phyloP scores from a whole-genome alignment of 2,113 vertebrate species.

The Phycodurus eques region DNA sequence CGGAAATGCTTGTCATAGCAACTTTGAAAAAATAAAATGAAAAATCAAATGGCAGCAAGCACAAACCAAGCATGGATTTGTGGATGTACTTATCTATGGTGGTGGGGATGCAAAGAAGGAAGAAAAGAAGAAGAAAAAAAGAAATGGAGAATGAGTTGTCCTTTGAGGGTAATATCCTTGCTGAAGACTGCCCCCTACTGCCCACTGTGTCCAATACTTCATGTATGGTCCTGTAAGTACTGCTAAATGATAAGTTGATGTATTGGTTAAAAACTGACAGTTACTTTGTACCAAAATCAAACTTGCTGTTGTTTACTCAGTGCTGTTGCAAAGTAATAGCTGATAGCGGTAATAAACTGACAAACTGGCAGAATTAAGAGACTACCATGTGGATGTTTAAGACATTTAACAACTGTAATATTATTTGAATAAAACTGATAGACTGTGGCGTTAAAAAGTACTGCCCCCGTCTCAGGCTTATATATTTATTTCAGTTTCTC shows the following conservation, averaged over 20 bases:
- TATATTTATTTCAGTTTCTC: no score
- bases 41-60: conserved; percentile 35
- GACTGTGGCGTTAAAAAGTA: no score
- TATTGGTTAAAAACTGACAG: conserved; percentile 31
- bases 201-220: conserved; percentile 67
- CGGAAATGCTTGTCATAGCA: conserved; percentile 57
- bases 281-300: conserved; percentile 17
- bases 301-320: conserved; percentile 6
- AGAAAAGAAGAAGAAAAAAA: conserved; percentile 34
- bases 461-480: no score
- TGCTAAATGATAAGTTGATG: conserved; percentile 40
- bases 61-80: conserved; percentile 48
- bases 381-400: neutral
- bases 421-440: neutral
- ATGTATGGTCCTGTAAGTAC: conserved; percentile 74
- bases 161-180: conserved; percentile 56
- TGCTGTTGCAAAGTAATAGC: neutral
- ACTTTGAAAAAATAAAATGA: conserved; percentile 25
- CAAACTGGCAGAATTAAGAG: neutral
- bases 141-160: conserved; percentile 60
- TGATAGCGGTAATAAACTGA: neutral
- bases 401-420: neutral
- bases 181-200: conserved; percentile 67
- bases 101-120: conserved; percentile 51
- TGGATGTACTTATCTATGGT: conserved; percentile 62